Evolutionary conservation across 2,797 vertebrate species (phyloP), one percentile per base, ranked within the genome.

Genomic region (Tinamus major): DNA sequence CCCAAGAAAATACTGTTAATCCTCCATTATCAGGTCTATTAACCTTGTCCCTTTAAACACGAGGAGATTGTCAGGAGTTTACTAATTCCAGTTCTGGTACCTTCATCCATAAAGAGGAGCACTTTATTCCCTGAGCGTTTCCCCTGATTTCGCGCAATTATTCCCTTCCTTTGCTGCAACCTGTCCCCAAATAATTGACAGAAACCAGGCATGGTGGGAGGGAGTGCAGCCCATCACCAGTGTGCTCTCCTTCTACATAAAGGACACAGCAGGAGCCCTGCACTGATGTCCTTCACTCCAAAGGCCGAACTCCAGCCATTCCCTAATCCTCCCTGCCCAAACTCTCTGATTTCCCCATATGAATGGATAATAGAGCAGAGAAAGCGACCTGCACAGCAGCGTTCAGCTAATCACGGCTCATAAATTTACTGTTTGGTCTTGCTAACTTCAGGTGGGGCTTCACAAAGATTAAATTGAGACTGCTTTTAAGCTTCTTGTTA

Each of bases 271-370:
- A 55, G 17, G 53, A 9, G 6, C 17, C 42, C 41, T 56, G 41
- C 37, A 49, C 1, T 1, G 29, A 19, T 7, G 37, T 58, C 44
- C 35, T 20, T 58, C 63, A 13, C 15, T 55, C 48, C 44, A 9
- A 33, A 26, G 63, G 48, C 53, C 70, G 20, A 53, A 44, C 20
- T 29, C 58, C 2, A 13, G 3, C 35, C 16, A 3, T 12, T 72
- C 29, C 51, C 56, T 64, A 12, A 20, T 6, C 46, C 46, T 33
- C 44, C 20, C 1, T 1, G 18, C 16, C 1, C 0, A 2, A 13
- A 39, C 2, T 2, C 80, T 15, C 27, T 29, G 19, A 14, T 8
- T 31, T 5, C 2, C 41, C 18, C 18, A 1, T n/a, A 7, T 21
- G 68, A n/a, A 27, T 5, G 44, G 56, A 37, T 11, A 23, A 13